phyloP scores from a whole-genome alignment of 2,888 invertebrate genomes.

The Scrobipalpa costella region DNA sequence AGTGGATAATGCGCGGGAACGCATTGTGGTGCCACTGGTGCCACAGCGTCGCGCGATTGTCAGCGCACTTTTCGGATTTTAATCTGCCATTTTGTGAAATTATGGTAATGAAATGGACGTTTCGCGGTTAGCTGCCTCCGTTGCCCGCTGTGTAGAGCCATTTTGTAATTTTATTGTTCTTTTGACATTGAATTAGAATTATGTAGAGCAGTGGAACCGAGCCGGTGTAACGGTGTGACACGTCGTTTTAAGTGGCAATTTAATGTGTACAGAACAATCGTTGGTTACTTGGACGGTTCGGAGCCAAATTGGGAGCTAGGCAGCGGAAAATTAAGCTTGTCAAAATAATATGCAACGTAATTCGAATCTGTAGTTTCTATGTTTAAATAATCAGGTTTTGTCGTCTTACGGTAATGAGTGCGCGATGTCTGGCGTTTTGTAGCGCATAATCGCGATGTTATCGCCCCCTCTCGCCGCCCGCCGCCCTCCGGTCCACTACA shows the following conservation, averaged over 20 bases:
- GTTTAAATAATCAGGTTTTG: not conserved
- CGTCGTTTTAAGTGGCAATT: constrained; percentile 23
- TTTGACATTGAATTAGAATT: constrained; percentile 56
- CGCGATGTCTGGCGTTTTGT: constrained; percentile 65
- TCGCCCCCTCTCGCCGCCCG: constrained; percentile 45
- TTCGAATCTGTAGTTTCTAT: not conserved
- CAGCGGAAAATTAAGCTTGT: constrained; percentile 21
- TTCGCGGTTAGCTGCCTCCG: constrained; percentile 74
- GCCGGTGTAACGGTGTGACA: constrained; percentile 29
- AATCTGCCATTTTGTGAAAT: constrained; percentile 76
- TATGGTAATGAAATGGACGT: constrained; percentile 77
- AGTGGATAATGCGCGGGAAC: constrained; percentile 74
- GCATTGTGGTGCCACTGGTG: constrained; percentile 66
- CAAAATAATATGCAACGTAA: not conserved
- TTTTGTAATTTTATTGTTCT: constrained; percentile 64
- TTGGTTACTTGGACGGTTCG: constrained; percentile 12
- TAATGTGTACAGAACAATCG: constrained; percentile 24
- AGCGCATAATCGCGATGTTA: constrained; percentile 75
- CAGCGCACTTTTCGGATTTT: constrained; percentile 72
- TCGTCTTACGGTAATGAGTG: constrained; percentile 22
- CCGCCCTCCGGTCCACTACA: constrained; percentile 34
- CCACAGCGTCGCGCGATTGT: constrained; percentile 56
- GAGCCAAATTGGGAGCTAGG: constrained; percentile 18
- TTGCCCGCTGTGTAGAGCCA: constrained; percentile 48
- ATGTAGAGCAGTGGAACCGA: constrained; percentile 34